Evolutionary conservation across 53 echinoderm and acorn worm species (phyloP).

Genomic region (Crossaster papposus): DNA sequence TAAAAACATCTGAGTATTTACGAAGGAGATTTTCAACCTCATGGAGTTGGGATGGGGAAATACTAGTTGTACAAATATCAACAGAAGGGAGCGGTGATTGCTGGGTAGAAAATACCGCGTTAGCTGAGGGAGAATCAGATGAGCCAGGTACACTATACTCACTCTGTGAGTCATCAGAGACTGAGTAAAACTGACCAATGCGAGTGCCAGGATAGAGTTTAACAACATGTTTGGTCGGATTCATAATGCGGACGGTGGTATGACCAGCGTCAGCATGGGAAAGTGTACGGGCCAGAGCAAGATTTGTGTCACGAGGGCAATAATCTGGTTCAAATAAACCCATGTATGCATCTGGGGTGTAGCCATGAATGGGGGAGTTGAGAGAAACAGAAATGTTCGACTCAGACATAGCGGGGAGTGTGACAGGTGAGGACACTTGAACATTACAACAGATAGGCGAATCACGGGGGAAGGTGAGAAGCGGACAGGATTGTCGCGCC

Average conservation of each 20-base stretch:
- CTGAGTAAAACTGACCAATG: constrained; percentile 51
- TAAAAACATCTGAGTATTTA: constrained; percentile 47
- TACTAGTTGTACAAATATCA: constrained; percentile 21
- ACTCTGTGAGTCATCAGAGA: constrained; percentile 33
- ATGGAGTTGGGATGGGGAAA: constrained; percentile 41
- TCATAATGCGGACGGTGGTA: constrained; percentile 34
- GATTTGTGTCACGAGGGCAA: background rate
- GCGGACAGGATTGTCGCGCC: constrained; percentile 2
- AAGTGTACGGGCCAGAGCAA: constrained; percentile 51
- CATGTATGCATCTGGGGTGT: background rate
- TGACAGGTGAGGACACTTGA: background rate
- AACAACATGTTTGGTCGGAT: constrained; percentile 22
- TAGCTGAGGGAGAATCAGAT: background rate
- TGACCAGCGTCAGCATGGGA: constrained; percentile 14
- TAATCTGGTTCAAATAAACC: constrained; percentile 48
- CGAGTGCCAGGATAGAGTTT: constrained; percentile 37
- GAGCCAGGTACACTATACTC: background rate
- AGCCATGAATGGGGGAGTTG: background rate
- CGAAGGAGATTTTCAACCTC: constrained; percentile 16
- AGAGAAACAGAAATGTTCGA: constrained; percentile 25
- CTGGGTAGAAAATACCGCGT: background rate
- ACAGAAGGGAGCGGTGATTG: background rate
- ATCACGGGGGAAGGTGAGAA: constrained; percentile 24
- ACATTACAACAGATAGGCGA: constrained; percentile 35
- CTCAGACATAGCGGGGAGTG: constrained; percentile 54